These are phyloP conservation scores for Chelonus insularis DNA, from an alignment of 1,140 invertebrate species.

Conservation along the genomic window DNA sequence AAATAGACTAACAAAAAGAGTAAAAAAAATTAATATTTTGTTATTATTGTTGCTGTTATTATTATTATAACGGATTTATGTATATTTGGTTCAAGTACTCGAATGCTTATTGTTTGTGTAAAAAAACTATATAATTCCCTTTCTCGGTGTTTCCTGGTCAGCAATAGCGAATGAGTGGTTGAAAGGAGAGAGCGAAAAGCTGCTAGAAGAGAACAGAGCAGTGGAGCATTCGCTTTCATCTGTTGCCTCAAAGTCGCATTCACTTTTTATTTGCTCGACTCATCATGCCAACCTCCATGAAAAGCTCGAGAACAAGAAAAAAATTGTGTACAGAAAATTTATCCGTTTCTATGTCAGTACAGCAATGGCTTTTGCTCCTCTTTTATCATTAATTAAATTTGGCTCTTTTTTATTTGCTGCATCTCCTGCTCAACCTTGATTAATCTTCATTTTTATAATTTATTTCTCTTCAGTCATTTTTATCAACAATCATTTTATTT, in stretches of 20 bases:
- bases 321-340: background rate
- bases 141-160: background rate
- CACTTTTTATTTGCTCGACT: constrained; percentile 6
- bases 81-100: background rate
- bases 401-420: too few species aligned
- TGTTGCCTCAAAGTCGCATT: constrained; percentile 8
- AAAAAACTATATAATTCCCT: background rate
- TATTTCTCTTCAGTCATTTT: too few species aligned
- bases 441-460: too few species aligned
- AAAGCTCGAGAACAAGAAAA: background rate
- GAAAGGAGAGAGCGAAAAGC: background rate
- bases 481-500: too few species aligned
- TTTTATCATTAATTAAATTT: too few species aligned
- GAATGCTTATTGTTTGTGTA: background rate
- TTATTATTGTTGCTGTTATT: background rate
- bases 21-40: background rate
- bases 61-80: background rate
- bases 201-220: background rate
- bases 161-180: background rate
- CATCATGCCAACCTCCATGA: background rate
- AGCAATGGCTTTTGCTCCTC: too few species aligned
- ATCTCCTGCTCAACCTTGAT: too few species aligned
- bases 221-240: constrained; percentile 5
- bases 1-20: background rate
- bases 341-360: too few species aligned